Evolutionary conservation across 2,113 vertebrate species (phyloP), one percentile per base, ranked within the genome.

Genomic region (Dipodomys merriami): DNA sequence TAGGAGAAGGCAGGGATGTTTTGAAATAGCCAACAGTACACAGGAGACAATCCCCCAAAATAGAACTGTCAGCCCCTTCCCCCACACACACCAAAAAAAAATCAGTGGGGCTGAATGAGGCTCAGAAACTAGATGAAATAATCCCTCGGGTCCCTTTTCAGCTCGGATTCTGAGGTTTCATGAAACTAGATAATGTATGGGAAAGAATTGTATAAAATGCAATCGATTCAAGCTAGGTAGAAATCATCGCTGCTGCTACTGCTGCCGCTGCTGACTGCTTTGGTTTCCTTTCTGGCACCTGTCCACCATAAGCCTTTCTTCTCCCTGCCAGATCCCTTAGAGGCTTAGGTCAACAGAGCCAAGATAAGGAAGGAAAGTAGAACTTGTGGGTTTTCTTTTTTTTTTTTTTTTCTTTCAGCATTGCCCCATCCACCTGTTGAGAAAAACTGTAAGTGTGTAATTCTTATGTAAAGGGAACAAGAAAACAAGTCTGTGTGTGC

Each of bases 391-490:
- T n/a, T 72, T 8, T 19, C 9, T 11, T 3, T 35, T 46, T 29
- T 35, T 33, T 29, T 29, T 91, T n/a, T 29, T 39, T 91, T n/a
- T 64, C n/a, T 68, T 74, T 35, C 27, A 62, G 33, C 49, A 9
- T 82, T 67, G n/a, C 20, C 19, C 81, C 10, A 33, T 82, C 53
- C 76, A 33, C 60, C 80, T 96, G 23, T 85, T 83, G 46, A 93
- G 88, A 86, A 84, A 92, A 89, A 90, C 35, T 60, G 1, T 65
- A 83, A 2, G 20, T 35, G 7, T 77, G 18, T 73, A 49, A 73
- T 60, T 53, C 83, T 35, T 71, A 80, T 85, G 77, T 88, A 88
- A 88, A 90, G n/a, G 29, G n/a, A 68, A 53, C 53, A 60, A n/a
- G 68, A 27, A 57, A 74, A 65, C 7, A 25, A 81, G 44, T 79